A percentile compares a stretch with the other conserved stretches of the same genome.
Evolutionary conservation across 2,113 vertebrate genomes (phyloP).

Genomic region (Pedionomus torquatus): DNA sequence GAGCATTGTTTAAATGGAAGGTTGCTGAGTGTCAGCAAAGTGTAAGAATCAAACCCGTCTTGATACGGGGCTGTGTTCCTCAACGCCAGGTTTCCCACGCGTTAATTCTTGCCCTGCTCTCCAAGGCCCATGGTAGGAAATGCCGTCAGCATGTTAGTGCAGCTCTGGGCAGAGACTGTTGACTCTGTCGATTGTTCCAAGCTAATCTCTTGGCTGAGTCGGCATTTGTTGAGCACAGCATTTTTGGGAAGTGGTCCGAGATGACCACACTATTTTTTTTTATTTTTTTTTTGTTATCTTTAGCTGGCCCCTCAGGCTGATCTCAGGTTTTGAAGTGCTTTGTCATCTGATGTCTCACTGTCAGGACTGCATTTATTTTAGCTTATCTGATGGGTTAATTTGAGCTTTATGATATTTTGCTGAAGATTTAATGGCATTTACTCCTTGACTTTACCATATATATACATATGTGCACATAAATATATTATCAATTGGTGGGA

Average conservation of each 20-base stretch:
- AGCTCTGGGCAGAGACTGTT: not conserved
- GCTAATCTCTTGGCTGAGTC: conserved; percentile 22
- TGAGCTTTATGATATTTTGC: fast-evolving
- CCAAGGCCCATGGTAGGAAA: not conserved
- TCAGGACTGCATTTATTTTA: not conserved
- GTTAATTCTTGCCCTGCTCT: not conserved
- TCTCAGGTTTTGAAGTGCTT: conserved; percentile 12
- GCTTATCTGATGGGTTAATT: not conserved
- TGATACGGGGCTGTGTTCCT: not conserved
- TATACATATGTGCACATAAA: not conserved
- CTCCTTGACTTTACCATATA: not conserved
- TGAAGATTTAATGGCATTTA: not conserved
- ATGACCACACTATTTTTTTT: not conserved
- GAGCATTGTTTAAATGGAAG: not conserved
- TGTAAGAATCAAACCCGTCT: not conserved
- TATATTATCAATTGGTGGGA: not conserved
- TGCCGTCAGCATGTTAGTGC: not conserved
- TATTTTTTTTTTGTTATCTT: not conserved
- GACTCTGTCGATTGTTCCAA: conserved; percentile 17
- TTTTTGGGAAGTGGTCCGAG: conserved; percentile 30
- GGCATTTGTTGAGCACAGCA: not conserved
- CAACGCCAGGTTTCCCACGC: not conserved
- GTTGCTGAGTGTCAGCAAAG: not conserved
- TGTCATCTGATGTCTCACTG: not conserved
- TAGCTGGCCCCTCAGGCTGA: not conserved